Evolutionary conservation across 2,113 vertebrate species (phyloP), one percentile per base, ranked within the genome.

Genomic region (Leptobrachium leishanense): DNA sequence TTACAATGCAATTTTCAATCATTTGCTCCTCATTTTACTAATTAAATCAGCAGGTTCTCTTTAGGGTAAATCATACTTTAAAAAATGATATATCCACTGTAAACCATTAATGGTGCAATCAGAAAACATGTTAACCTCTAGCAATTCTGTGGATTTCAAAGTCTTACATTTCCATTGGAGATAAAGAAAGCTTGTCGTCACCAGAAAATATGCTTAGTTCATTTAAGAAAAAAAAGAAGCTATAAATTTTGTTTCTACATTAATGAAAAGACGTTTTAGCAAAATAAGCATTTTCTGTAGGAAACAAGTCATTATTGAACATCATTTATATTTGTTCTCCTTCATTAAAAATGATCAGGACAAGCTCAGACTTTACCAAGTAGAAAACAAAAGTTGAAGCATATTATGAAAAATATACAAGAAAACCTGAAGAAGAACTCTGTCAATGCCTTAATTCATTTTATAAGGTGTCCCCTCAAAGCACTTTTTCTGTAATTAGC

Each of bases 41-140:
- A 81, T 81, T 81, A 81, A 81, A 81, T 72, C 72, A 74, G 72
- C 78, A 74, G 72, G 71, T 74, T 81, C 64, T 81, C 62, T 74
- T 67, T 72, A 59, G 68, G 71, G 64, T 81, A 81, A 72, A 81
- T 81, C 64, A 68, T 12, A 74, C 66, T 53, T 41, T 42, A 55
- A 43, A 67, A 43, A 68, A 53, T 43, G 73, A 59, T 57, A 8
- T 44, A 42, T 62, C 10, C 46, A 44, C 20, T 43, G 57, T 68
- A 41, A 40, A 81, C 55, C 31, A 74, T 66, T 62, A 74, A 40
- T 39, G 20, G 20, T 6, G 11, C 57, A 74, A 81, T 81, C 67
- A 68, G 71, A 68, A 76, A 68, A 77, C 75, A 68, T 68, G 64
- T 57, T 43, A 75, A 65, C 43, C 31, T 53, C 59, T 74, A 43